These are phyloP conservation scores for Syrphus vitripennis DNA, from an alignment of 2,888 invertebrate genomes.

Conservation along the genomic window DNA sequence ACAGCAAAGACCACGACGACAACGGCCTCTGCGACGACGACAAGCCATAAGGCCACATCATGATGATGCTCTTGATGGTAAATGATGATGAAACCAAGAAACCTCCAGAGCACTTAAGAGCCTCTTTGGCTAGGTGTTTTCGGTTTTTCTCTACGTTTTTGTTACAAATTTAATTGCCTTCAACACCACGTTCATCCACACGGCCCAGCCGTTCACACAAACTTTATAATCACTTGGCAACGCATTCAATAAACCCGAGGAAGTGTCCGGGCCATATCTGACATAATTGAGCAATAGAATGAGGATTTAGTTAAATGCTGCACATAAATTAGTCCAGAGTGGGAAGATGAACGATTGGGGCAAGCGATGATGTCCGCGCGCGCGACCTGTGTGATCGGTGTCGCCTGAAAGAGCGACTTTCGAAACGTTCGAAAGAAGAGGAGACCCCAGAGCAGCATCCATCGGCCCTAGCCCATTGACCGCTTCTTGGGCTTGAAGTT, in stretches of 20 bases:
- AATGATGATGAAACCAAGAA: conserved; percentile 6
- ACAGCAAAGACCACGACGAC: no score
- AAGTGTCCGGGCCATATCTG: conserved; percentile 69
- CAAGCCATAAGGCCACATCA: conserved; percentile 15
- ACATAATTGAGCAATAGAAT: conserved; percentile 72
- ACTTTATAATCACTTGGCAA: conserved; percentile 69
- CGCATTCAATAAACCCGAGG: conserved; percentile 65
- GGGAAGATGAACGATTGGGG: conserved; percentile 71
- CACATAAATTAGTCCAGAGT: conserved; percentile 66
- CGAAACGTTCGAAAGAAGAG: background rate
- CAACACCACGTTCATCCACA: conserved; percentile 65
- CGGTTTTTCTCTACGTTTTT: conserved; percentile 45
- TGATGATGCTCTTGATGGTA: conserved; percentile 19
- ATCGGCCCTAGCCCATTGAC: background rate
- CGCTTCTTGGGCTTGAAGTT: background rate
- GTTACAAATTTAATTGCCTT: conserved; percentile 71
- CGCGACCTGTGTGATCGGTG: conserved; percentile 56
- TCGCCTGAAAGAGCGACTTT: conserved; percentile 17
- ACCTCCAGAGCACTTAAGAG: conserved; percentile 59
- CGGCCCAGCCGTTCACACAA: conserved; percentile 61
- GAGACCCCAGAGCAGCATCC: background rate
- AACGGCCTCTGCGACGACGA: background rate
- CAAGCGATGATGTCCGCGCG: conserved; percentile 55
- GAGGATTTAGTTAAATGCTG: conserved; percentile 72
- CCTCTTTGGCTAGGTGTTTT: conserved; percentile 58